Base-by-base conservation (phyloP, 2,797 vertebrate genomes). In the Halcyon chelicuti region DNA sequence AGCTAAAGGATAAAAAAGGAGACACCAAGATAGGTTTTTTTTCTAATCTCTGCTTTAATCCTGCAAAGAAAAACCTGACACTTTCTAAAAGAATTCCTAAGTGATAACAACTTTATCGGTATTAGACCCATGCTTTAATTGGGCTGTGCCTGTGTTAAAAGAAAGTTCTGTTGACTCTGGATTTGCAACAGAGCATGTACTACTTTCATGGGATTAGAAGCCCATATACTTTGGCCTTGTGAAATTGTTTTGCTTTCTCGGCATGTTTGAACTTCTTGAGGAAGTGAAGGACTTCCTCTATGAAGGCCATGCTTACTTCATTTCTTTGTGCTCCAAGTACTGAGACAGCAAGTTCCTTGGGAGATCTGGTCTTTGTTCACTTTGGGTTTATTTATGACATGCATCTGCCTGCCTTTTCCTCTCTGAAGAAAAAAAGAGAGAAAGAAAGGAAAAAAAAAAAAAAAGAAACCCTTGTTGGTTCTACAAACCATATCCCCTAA, bases 271-370 rank as follows among this genome's bases (percentile, higher is more conserved):
- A 96, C 94, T 94, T 97, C 97, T 92, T 76, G 68, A 95, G 90
- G 88, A 97, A 95, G 93, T 91, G 74, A 96, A 97, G 94, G 94
- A 93, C 96, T 98, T 97, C 94, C 96, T 97, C 86, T 95, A 54
- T 70, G 61, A 82, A 95, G 91, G 79, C 92, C 11, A 15, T 67
- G 91, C 91, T 96, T 93, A 92, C 93, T 96, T 94, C 86, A 96
- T 97, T 96, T 94, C 83, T 96, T 91, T 82, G 86, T 95, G 92
- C 89, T 96, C 94, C 85, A 80, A 90, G 37, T 84, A 95, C 95
- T 92, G 92, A 97, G 93, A 94, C 80, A 86, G 86, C 75, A 94
- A 95, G 86, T 94, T 97, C 96, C 94, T 97, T 8, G 4, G 88
- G 88, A 95, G 88, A 96, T 91, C 92, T 91, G 86, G 93, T 96